Base-by-base conservation (phyloP, 2,888 invertebrate species). In the Torymus texanus region DNA sequence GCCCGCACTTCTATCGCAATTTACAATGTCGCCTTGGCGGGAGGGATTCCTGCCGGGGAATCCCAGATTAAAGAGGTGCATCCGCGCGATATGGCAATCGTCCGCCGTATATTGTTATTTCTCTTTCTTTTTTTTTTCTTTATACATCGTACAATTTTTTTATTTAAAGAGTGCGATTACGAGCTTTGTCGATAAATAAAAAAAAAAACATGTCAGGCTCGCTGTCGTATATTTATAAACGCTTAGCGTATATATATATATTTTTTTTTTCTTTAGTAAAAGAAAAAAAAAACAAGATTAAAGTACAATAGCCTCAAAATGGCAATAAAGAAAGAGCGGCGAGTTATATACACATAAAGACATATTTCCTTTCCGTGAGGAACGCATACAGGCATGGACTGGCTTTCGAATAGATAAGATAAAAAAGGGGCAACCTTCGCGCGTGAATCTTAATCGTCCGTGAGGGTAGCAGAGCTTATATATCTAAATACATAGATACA, bases 361-460 rank as follows among this genome's bases (percentile, higher is more conserved):
- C 53, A 68, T 16, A 56, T 21, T n/a, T n/a, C 55, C 58, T 13
- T 53, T 14, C 66, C 21, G n/a, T 62, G 61, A n/a, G 16, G 55
- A 16, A 8, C 41, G 10, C 41, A 41, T 5, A 41, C 41, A 8
- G 41, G 41, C 41, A 5, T 3, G 5, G 29, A 29, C 29, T 29
- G 29, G 29, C 29, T 29, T 41, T 41, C 41, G 41, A 16, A 12
- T 2, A 70, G 68, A 68, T 76, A 75, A 75, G 75, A 55, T 68
- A 56, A 24, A 75, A 14, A 62, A 16, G 41, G 41, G 41, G 41
- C 51, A 68, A 55, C 59, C 66, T 75, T 74, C 41, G 73, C 56
- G 62, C 24, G 14, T 72, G 50, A 12, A 50, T 67, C 41, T 29
- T 13, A 55, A 55, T 67, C 68, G 59, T 24, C 61, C 18, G 8